Base-by-base conservation (phyloP, 2,113 vertebrate species). In the Apaloderma vittatum region DNA sequence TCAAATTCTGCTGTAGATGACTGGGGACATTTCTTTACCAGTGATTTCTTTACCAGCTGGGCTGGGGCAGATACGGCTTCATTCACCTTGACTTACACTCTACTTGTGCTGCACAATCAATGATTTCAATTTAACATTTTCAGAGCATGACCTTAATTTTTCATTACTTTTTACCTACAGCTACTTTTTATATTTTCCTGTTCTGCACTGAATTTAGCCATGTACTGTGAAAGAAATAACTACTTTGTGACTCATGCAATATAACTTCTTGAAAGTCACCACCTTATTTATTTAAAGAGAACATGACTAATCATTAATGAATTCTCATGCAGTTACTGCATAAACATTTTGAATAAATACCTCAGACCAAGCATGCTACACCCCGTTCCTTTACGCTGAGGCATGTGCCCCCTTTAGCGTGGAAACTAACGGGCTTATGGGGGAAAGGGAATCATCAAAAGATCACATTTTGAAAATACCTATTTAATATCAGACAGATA, bases 241-340 rank as follows among this genome's bases (percentile, higher is more conserved):
- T 93, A 85, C 90, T 92, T 86, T 94, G 86, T 98, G 97, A 97
- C 93, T 98, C 97, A 97, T 71, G 74, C 92, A 94, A 94, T 74
- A 86, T 80, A 94, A 96, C 95, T 94, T 95, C 75, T 92, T 89
- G 57, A 95, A 94, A 96, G 85, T 65, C 78, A 79, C 79, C 88
- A 91, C 93, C 76, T 96, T 96, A 86, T 96, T 92, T 96, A 91
- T 97, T 96, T 96, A 84, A 91, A 83, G 95, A 95, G 70, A 96
- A 86, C 72, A 94, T 96, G 97, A 98, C 93, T 94, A 97, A 97
- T 91, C 51, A 57, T 46, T 65, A 94, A 88, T 85, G 80, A 89
- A 79, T 91, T 93, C 87, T 91, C 86, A 74, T 36, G 75, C 82
- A 74, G 90, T 93, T 92, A 80, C 84, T 72, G 55, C 73, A 89